Evolutionary conservation across 1,140 invertebrate genomes (phyloP).

Genomic region (Bombus picipes): DNA sequence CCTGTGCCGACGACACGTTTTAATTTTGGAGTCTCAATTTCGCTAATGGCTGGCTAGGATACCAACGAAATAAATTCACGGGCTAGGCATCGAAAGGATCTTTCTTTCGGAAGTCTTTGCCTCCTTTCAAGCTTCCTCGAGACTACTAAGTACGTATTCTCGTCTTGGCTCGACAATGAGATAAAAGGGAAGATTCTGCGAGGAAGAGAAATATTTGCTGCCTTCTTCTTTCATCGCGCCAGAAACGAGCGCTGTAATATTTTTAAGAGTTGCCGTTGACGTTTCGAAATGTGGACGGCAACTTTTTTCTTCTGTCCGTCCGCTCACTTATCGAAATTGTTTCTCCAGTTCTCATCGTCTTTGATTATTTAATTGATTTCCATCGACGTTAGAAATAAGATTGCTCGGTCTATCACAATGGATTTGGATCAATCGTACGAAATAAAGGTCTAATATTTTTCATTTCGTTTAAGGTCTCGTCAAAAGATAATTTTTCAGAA

Average conservation of each 20-base stretch:
- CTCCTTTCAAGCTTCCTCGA: constrained; percentile 8
- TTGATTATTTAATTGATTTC: not conserved
- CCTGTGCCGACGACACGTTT: not conserved
- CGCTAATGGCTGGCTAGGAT: constrained; percentile 15
- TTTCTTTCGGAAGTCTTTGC: constrained; percentile 15
- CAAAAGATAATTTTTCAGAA: too few species aligned
- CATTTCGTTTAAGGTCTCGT: too few species aligned
- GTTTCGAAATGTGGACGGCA: not conserved
- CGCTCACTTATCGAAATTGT: constrained; percentile 12
- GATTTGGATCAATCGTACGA: not conserved
- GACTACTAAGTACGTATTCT: constrained; percentile 26
- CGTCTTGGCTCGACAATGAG: not conserved
- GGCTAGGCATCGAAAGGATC: not conserved
- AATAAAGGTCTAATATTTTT: not conserved
- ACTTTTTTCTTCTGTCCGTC: too few species aligned
- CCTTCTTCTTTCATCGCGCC: not conserved
- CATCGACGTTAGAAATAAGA: not conserved
- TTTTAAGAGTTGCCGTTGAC: constrained; percentile 8
- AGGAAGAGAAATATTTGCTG: constrained; percentile 18
- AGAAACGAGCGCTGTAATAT: not conserved
- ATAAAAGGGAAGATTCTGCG: constrained; percentile 2
- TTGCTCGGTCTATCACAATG: too few species aligned
- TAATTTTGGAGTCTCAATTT: constrained; percentile 11
- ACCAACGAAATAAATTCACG: constrained; percentile 24
- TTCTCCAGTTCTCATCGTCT: not conserved